Evolutionary conservation across 1,140 invertebrate genomes (phyloP), one percentile per base, ranked within the genome.

Genomic region (Sycophaga agraensis): DNA sequence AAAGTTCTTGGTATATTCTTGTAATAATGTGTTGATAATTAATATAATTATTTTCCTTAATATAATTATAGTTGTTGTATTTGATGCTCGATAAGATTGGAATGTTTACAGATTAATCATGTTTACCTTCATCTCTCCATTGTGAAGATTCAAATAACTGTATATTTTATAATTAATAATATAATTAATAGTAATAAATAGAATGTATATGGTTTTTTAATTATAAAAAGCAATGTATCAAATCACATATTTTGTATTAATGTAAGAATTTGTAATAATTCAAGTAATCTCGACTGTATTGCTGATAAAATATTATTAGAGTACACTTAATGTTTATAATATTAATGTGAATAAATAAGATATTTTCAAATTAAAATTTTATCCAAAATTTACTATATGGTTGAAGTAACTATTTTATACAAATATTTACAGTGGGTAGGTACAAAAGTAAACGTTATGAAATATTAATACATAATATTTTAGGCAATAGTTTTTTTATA

Each of bases 1-100:
- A n/a, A n/a, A n/a, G n/a, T n/a, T n/a, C n/a, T n/a, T n/a, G n/a
- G n/a, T n/a, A n/a, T n/a, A n/a, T n/a, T n/a, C n/a, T n/a, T n/a
- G n/a, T n/a, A n/a, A n/a, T n/a, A n/a, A n/a, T n/a, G n/a, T n/a
- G n/a, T n/a, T n/a, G n/a, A n/a, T n/a, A n/a, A n/a, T n/a, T n/a
- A 60, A 60, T 51, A n/a, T n/a, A n/a, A 63, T 46, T 66, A n/a
- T n/a, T 80, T 80, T 81, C 72, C 77, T 83, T 82, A 82, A 82
- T 65, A 59, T 63, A 65, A 70, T 66, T 76, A 68, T 81, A 88
- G 87, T 88, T 80, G 85, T 87, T 49, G 87, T 88, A 9, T 88
- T 88, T 66, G 87, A 88, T 82, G 87, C 87, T 4, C 82, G 87
- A 16, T 84, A 68, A 75, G 28, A 19, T 43, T 43, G 19, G 39